A percentile compares a stretch with the other conserved stretches of the same genome.
Conservation (phyloP, 2,113 vertebrate species). For the Capreolus pygargus region DNA sequence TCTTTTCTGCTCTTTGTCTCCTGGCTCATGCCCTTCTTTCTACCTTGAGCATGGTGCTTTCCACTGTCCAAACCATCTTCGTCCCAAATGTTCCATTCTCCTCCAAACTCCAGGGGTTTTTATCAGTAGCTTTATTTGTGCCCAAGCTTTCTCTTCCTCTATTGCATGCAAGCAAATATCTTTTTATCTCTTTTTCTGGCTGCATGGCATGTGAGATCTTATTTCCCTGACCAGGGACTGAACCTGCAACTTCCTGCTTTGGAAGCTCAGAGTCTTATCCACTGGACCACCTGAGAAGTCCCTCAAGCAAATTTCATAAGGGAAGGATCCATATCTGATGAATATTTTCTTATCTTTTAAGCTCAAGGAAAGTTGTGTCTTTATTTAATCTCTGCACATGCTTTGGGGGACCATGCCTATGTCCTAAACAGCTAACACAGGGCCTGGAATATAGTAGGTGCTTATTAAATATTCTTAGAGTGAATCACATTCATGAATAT, state of each 20-base stretch:
- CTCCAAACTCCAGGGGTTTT: neutral
- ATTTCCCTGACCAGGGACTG: neutral
- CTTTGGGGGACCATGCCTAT: rapidly evolving
- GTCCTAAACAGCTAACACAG: neutral
- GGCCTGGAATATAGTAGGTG: neutral
- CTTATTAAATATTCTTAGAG: neutral
- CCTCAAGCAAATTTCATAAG: neutral
- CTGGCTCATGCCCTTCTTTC: neutral
- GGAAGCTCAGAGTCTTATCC: neutral
- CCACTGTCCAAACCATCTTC: too few relatives aligned
- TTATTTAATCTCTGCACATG: neutral
- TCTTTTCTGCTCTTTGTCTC: neutral
- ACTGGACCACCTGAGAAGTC: neutral
- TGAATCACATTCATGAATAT: rapidly evolving
- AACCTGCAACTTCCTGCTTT: neutral
- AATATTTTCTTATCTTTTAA: neutral
- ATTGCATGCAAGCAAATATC: neutral
- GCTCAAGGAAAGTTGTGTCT: neutral
- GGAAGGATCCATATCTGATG: neutral
- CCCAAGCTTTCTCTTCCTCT: neutral
- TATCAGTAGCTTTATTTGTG: neutral
- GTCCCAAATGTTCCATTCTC: neutral
- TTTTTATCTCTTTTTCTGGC: neutral
- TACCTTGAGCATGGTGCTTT: rapidly evolving
- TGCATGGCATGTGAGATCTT: neutral